Percentiles rank a stretch among this genome's conserved stretches.
These are phyloP conservation scores for Odontomyia ornata DNA, from an alignment of 2,888 invertebrate genomes.

Conservation along the genomic window DNA sequence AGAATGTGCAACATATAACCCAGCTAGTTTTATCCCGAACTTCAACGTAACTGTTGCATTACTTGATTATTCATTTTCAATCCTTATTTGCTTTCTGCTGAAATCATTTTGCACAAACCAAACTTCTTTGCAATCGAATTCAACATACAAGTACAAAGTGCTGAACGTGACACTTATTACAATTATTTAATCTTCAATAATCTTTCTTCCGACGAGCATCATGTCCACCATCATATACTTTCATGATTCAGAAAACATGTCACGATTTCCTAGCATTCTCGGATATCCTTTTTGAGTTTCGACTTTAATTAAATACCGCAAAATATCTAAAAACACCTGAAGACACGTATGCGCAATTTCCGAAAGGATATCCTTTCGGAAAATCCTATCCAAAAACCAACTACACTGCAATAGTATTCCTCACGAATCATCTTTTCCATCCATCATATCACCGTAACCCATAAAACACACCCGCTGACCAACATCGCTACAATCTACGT, in stretches of 20 bases:
- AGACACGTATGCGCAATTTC: not conserved
- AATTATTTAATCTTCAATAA: too few species aligned
- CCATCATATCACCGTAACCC: not conserved
- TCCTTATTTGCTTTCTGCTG: too few species aligned
- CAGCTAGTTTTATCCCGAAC: too few species aligned
- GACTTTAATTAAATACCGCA: constrained; percentile 2
- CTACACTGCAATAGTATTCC: not conserved
- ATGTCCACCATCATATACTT: not conserved
- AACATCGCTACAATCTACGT: too few species aligned
- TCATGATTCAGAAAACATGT: not conserved
- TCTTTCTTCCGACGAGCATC: too few species aligned
- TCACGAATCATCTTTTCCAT: not conserved
- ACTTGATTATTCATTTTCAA: too few species aligned
- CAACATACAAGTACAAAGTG: not conserved
- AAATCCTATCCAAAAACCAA: not conserved
- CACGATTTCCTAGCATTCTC: not conserved
- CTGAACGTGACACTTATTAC: not conserved
- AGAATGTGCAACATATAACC: too few species aligned
- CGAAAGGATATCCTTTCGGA: not conserved
- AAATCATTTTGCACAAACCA: too few species aligned
- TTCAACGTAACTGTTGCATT: too few species aligned
- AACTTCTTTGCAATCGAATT: not conserved
- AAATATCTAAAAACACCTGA: not conserved
- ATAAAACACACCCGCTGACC: not conserved
- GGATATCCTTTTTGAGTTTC: constrained; percentile 3